Conservation (phyloP, 2,797 vertebrate genomes). For the Xiphorhynchus erythropygius region DNA sequence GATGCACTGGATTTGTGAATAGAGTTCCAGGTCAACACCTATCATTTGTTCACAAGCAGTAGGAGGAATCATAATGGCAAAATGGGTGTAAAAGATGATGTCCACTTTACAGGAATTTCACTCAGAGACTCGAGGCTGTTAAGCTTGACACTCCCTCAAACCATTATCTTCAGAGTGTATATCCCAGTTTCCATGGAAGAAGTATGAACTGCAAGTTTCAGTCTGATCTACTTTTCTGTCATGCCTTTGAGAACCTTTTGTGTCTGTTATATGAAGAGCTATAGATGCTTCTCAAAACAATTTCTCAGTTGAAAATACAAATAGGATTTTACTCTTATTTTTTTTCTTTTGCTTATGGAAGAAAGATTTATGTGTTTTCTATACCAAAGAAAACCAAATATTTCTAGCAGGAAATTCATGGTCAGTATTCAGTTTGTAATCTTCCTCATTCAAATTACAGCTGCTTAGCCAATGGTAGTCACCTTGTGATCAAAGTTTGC, state of each 20-base stretch:
- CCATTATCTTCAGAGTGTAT: background rate
- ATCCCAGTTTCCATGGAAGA: fast-evolving
- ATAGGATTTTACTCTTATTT: background rate
- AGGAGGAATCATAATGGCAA: background rate
- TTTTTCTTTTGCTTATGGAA: background rate
- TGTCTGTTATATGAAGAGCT: background rate
- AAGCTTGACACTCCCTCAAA: background rate
- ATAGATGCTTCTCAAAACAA: background rate
- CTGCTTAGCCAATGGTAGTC: background rate
- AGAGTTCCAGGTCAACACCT: background rate
- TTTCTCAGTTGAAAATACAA: background rate
- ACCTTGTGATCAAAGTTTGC: background rate
- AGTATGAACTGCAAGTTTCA: background rate
- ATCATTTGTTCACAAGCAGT: background rate
- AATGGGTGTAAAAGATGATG: background rate
- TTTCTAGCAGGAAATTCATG: fast-evolving
- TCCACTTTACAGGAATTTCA: background rate
- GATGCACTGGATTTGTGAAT: background rate
- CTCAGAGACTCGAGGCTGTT: background rate
- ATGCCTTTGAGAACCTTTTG: background rate
- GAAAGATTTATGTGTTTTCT: background rate
- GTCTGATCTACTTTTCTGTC: background rate
- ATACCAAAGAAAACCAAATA: background rate
- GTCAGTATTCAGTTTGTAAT: background rate
- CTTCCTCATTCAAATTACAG: background rate